phyloP scores from a whole-genome alignment of 2,888 invertebrate species.

The Cantharis flavilabris region DNA sequence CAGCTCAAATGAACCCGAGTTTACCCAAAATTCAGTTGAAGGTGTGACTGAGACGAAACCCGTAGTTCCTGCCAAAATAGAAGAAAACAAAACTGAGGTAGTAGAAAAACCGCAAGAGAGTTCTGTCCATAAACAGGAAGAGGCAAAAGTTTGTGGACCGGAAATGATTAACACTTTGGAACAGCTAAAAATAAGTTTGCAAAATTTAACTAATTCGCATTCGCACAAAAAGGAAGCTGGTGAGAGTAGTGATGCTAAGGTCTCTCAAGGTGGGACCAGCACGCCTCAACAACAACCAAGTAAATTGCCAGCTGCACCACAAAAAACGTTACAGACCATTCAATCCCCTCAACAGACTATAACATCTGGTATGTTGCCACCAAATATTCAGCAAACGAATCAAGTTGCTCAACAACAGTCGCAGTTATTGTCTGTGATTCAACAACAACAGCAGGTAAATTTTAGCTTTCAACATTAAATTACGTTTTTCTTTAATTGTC shows the following conservation, averaged over 20 bases:
- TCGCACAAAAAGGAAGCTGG: conserved; percentile 46
- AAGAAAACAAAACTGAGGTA: conserved; percentile 33
- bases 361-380: conserved; percentile 14
- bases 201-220: conserved; percentile 62
- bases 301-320: conserved; percentile 21
- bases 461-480: no score
- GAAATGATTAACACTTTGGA: conserved; percentile 61
- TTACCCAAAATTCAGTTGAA: not conserved
- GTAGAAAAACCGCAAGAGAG: conserved; percentile 22
- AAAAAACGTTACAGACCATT: conserved; percentile 22
- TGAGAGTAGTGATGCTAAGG: conserved; percentile 23
- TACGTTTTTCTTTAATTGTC: not conserved
- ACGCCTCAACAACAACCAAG: conserved; percentile 14
- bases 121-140: conserved; percentile 36
- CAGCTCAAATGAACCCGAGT: not conserved
- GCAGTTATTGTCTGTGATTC: not conserved
- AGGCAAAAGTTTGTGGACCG: conserved; percentile 50
- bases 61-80: not conserved
- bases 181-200: conserved; percentile 62
- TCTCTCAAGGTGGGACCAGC: conserved; percentile 2
- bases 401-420: not conserved
- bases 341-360: conserved; percentile 13
- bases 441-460: conserved; percentile 6
- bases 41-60: not conserved
- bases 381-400: not conserved